phyloP scores from a whole-genome alignment of 2,113 vertebrate species.

The Anarhynchus alexandrinus region DNA sequence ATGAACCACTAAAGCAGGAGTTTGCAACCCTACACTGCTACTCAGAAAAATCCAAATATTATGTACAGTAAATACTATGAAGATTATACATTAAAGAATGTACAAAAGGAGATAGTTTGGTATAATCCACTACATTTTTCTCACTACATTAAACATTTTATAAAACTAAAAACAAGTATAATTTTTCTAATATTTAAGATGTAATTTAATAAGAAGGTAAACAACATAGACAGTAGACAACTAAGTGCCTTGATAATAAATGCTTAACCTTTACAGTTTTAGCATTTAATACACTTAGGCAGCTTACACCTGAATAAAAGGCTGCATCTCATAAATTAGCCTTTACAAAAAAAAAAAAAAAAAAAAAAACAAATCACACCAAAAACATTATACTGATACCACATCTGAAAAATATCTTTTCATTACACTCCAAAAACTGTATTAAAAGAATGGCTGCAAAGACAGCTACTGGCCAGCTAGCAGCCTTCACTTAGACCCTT shows the following conservation, averaged over 20 bases:
- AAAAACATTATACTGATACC: not conserved
- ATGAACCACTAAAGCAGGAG: constrained; percentile 38
- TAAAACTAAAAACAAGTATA: not conserved
- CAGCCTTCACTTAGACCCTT: not conserved
- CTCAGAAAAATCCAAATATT: constrained; percentile 25
- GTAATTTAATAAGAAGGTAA: not conserved
- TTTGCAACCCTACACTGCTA: constrained; percentile 35
- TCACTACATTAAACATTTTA: not conserved
- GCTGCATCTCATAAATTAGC: not conserved
- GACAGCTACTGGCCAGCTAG: not conserved
- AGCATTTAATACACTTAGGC: not conserved
- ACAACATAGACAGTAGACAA: not conserved
- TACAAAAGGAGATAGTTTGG: not conserved
- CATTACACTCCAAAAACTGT: not conserved
- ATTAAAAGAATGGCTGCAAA: not conserved
- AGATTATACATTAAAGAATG: not conserved
- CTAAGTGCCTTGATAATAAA: not conserved
- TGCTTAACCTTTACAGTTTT: not conserved
- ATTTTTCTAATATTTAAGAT: not conserved
- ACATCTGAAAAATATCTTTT: not conserved
- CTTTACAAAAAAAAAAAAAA: not conserved
- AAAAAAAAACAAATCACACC: not conserved
- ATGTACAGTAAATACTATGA: not conserved
- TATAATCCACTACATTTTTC: not conserved
- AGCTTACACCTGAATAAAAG: not conserved